Evolutionary conservation across 30 jellyfish, hydroid and myxozoan genomes (phyloP), one percentile per base, ranked within the genome.

Genomic region (Rhopilema esculentum): DNA sequence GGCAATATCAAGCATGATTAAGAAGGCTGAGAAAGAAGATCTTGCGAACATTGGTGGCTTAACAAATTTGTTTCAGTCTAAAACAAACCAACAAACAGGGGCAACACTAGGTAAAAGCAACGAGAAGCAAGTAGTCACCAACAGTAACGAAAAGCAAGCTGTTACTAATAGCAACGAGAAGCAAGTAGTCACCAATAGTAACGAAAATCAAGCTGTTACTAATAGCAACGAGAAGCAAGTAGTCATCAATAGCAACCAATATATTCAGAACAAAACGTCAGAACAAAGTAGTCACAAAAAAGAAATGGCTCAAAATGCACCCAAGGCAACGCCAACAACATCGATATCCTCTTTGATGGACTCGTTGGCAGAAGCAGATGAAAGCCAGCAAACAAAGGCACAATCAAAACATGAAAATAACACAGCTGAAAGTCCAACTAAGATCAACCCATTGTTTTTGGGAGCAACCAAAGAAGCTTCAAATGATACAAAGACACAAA

Each of bases 21-120:
- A 75, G 77, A 84, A 84, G 30, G 92, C 92, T 24, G 92, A 84
- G 49, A 85, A 64, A 50, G 94, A 63, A 0, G 94, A 85, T 62
- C 69, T 75, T n/a, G 67, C 28, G 40, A 78, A 33, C 8, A 31
- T 73, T 1, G 51, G 9, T 40, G 57, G 12, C 57, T 40, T 12
- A 6, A 40, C 12, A 40, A 40, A 12, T 40, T 12, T 40, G 57
- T 40, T 40, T 40, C 9, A 40, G 57, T 12, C 57, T 12, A 40
- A 40, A 30, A 29, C 30, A 29, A 9, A 15, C 67, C 83, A 26
- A 4, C 25, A 26, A 64, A 72, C 25, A 63, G 28, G 6, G 67
- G 6, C 18, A 12, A 40, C n/a, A n/a, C n/a, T n/a, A n/a, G n/a
- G n/a, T n/a, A n/a, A n/a, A n/a, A n/a, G n/a, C 57, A 12, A 40